phyloP scores from a whole-genome alignment of 2,113 vertebrate species.

The Aramus guarauna region DNA sequence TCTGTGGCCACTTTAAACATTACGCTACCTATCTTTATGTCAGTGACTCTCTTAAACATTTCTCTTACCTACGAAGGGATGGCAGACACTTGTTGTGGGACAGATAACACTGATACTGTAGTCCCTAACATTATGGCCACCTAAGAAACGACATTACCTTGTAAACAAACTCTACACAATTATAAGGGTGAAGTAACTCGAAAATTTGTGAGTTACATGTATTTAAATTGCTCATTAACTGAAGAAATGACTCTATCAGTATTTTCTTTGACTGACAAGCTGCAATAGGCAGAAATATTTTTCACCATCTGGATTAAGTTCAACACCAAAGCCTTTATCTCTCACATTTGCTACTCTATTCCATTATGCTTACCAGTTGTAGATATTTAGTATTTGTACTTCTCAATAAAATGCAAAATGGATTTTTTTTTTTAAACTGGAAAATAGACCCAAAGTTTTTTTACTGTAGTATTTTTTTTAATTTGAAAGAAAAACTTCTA shows the following conservation, averaged over 20 bases:
- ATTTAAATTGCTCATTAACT: neutral
- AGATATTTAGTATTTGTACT: neutral
- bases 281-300: neutral
- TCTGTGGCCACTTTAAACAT: neutral
- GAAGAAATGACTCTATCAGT: neutral
- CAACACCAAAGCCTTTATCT: neutral
- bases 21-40: neutral
- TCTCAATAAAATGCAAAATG: neutral
- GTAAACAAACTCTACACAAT: neutral
- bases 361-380: neutral
- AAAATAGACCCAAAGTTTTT: neutral
- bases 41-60: neutral
- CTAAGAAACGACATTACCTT: neutral
- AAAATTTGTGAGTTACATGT: neutral
- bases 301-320: neutral
- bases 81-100: neutral
- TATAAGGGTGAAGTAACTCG: neutral
- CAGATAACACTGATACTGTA: neutral
- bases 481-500: neutral
- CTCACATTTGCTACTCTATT: neutral
- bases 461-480: neutral
- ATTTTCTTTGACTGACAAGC: neutral
- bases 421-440: neutral
- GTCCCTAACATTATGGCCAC: neutral
- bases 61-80: neutral